These are phyloP conservation scores for Zaprionus ghesquierei DNA, from an alignment of 1,140 invertebrate genomes.

Conservation along the genomic window DNA sequence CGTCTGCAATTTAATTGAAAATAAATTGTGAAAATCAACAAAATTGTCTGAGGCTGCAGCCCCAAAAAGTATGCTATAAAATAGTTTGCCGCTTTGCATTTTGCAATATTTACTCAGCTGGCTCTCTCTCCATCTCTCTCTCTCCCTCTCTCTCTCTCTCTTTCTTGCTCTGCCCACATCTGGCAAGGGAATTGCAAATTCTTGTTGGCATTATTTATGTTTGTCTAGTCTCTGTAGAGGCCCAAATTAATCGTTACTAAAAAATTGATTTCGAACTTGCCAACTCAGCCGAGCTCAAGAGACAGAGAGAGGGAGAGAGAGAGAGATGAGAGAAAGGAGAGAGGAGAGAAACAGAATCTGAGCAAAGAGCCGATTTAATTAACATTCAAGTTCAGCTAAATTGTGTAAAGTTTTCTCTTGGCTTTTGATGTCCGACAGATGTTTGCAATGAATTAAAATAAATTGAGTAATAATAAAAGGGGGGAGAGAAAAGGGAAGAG, in stretches of 20 bases:
- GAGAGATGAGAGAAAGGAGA: too few relatives aligned
- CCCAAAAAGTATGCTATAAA: not conserved
- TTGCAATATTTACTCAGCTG: not conserved
- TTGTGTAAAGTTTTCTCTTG: not conserved
- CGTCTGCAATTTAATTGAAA: not conserved
- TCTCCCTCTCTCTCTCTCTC: not conserved
- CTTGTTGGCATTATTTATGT: not conserved
- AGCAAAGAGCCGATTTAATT: not conserved
- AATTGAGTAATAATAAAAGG: not conserved
- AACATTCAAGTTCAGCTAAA: not conserved
- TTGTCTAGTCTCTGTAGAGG: not conserved
- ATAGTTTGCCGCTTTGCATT: not conserved
- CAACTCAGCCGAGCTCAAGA: not conserved
- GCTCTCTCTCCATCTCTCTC: not conserved
- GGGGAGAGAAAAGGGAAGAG: too few relatives aligned
- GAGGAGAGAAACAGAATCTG: not conserved
- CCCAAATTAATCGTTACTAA: not conserved
- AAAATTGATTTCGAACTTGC: not conserved
- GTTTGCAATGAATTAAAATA: not conserved
- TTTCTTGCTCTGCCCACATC: not conserved
- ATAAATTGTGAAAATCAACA: not conserved
- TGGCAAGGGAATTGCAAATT: not conserved
- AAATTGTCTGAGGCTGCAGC: not conserved
- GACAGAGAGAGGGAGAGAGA: too few relatives aligned
- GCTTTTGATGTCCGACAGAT: not conserved